phyloP scores from a whole-genome alignment of 2,888 invertebrate genomes.

The Aporophyla lueneburgensis region DNA sequence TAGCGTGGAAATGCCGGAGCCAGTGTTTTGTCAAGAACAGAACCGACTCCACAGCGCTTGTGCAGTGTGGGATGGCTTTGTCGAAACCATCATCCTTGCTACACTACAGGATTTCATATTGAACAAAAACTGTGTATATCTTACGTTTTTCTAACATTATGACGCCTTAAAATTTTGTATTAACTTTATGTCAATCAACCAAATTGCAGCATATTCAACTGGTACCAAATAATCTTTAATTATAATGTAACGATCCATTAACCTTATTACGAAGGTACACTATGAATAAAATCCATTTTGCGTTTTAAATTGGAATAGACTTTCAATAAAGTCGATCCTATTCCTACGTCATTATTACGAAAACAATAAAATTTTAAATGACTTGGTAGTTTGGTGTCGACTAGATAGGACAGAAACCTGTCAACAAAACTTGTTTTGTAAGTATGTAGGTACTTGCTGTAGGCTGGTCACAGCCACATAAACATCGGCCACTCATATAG shows the following conservation, averaged over 20 bases:
- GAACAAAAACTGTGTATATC: neutral
- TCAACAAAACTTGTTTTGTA: constrained; percentile 72
- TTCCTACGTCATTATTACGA: constrained; percentile 49
- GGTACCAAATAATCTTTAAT: neutral
- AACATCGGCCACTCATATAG: constrained; percentile 57
- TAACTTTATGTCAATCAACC: neutral
- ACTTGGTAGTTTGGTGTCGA: constrained; percentile 55
- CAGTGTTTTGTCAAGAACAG: neutral
- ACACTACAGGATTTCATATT: neutral
- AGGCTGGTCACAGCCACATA: constrained; percentile 52
- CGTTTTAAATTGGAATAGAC: neutral
- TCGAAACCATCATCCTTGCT: neutral
- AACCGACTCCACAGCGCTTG: neutral
- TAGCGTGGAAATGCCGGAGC: neutral
- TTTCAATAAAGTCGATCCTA: constrained; percentile 45
- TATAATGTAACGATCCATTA: neutral
- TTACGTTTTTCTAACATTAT: neutral
- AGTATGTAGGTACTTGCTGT: constrained; percentile 62
- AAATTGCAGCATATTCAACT: neutral
- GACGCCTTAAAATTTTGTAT: neutral
- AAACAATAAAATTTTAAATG: constrained; percentile 67
- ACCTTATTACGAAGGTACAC: neutral
- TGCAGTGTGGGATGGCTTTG: neutral
- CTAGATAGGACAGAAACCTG: constrained; percentile 69
- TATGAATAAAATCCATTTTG: neutral